These are phyloP conservation scores for Stegastes partitus DNA, from an alignment of 2,113 vertebrate genomes.

Conservation along the genomic window DNA sequence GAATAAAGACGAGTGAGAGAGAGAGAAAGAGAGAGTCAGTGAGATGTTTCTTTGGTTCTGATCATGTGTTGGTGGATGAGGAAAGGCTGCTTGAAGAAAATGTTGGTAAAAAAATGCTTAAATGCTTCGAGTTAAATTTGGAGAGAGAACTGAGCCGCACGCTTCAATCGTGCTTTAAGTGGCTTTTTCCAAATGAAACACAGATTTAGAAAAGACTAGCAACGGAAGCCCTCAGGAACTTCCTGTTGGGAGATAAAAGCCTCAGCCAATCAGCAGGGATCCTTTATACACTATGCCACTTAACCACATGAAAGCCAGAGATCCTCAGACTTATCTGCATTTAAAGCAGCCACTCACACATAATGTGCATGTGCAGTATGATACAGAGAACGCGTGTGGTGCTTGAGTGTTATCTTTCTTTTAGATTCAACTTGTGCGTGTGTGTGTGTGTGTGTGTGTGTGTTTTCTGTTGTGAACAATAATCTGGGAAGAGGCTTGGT, in stretches of 20 bases:
- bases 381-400: not conserved
- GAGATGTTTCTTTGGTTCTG: conserved; percentile 38
- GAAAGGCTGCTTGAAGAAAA: not conserved
- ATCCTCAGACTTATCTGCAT: conserved; percentile 24
- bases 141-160: not conserved
- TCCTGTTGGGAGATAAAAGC: conserved; percentile 73
- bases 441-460: conserved; percentile 46
- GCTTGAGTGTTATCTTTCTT: conserved; percentile 2
- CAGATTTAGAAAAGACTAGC: conserved; percentile 49
- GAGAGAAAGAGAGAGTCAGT: conserved; percentile 16
- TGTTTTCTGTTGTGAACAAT: not conserved
- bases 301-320: conserved; percentile 65
- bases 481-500: conserved; percentile 70
- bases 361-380: not conserved
- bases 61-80: not conserved
- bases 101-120: not conserved
- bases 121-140: not conserved
- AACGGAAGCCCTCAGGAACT: conserved; percentile 56
- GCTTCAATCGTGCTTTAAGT: conserved; percentile 31
- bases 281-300: conserved; percentile 32
- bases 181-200: conserved; percentile 66
- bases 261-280: conserved; percentile 56
- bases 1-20: conserved; percentile 63
- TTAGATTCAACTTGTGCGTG: not conserved
- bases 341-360: conserved; percentile 1